phyloP scores from a whole-genome alignment of 2,888 invertebrate genomes.

The Adelognathus sp. region DNA sequence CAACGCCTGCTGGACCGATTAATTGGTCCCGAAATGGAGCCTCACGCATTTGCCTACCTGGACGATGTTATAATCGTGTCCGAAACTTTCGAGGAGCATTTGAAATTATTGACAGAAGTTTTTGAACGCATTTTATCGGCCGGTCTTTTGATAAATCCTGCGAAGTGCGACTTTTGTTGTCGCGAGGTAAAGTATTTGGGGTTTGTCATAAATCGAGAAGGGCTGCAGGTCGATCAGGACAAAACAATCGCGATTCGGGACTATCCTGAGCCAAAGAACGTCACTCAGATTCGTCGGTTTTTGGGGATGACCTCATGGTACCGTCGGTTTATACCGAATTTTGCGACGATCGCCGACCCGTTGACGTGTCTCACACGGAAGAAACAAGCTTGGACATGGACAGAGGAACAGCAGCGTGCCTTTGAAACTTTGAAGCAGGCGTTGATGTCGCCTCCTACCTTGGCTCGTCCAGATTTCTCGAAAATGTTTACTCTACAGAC shows the following conservation, averaged over 20 bases:
- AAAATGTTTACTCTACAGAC: conserved; percentile 56
- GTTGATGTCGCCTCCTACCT: not conserved
- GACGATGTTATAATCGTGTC: conserved; percentile 55
- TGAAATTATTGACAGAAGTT: conserved; percentile 6
- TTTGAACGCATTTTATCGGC: conserved; percentile 18
- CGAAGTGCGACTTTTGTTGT: conserved; percentile 49
- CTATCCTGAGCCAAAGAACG: conserved; percentile 16
- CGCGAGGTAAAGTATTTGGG: conserved; percentile 39
- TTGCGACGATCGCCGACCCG: conserved; percentile 48
- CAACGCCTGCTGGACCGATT: conserved; percentile 47
- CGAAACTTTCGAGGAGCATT: conserved; percentile 45
- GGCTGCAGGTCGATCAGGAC: conserved; percentile 21
- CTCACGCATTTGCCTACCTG: conserved; percentile 43
- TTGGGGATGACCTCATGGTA: conserved; percentile 68
- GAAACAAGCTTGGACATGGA: conserved; percentile 15
- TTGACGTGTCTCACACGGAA: conserved; percentile 59
- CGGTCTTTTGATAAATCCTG: conserved; percentile 20
- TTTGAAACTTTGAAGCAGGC: not conserved
- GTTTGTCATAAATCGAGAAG: conserved; percentile 30
- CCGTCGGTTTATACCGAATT: conserved; percentile 60
- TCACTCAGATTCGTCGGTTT: conserved; percentile 60
- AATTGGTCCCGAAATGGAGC: conserved; percentile 45
- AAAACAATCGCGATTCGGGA: conserved; percentile 19
- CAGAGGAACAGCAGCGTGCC: not conserved
- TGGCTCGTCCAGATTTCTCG: conserved; percentile 26